A percentile compares a stretch with the other conserved stretches of the same genome.
phyloP scores from a whole-genome alignment of 2,113 vertebrate species.

The Pan troglodytes region NHGRI_mPanTro3-v2.1_pri NC_072407.2:134976501-134977000 shows the following conservation, averaged over 20 bases:
- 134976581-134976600: not conserved
- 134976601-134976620: not conserved
- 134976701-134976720: not conserved
- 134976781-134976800: not conserved
- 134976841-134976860: not conserved
- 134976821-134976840: not conserved
- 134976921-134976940: not conserved
- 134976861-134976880: not conserved
- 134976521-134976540: not conserved
- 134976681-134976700: not conserved
- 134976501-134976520: not conserved
- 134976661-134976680: not conserved
- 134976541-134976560: not conserved
- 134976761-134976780: not conserved
- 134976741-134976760: fast-evolving
- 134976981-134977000: fast-evolving
- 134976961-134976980: not conserved
- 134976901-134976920: too few relatives aligned
- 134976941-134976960: not conserved
- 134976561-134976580: not conserved
- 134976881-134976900: not conserved
- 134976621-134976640: not conserved
- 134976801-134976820: not conserved
- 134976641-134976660: not conserved
- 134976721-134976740: not conserved